Evolutionary conservation across 2,888 invertebrate species (phyloP), one percentile per base, ranked within the genome.

Genomic region (Zygothrica quintamaculata): DNA sequence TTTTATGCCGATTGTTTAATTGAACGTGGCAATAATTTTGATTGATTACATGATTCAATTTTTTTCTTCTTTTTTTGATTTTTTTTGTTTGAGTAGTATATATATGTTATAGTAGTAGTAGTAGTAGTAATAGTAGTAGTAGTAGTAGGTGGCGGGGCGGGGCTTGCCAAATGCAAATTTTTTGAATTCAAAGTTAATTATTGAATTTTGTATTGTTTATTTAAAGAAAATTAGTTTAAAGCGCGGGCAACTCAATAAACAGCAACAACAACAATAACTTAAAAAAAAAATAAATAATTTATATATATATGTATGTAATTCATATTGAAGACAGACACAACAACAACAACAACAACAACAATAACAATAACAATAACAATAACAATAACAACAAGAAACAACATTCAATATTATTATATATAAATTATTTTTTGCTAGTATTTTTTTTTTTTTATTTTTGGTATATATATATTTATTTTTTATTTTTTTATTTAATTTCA

Each of bases 351-450:
- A 58, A 39, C 25, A 43, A 16, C 12, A 56, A 50, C 6, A 12
- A 31, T 8, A 43, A 52, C 15, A 33, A 39, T 12, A 43, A 7
- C 12, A 34, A 34, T n/a, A 34, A 34, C 12, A 34, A 47, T 34
- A 18, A 58, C 50, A 48, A 67, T 47, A 61, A 31, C 25, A 61
- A 60, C 44, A 55, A 52, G 36, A 65, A 88, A 81, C 67, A 77
- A 79, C 86, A 87, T 81, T 84, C 78, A 82, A 77, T 74, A 70
- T 36, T 46, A 18, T 15, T 42, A 22, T 47, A 26, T 31, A 3
- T 22, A n/a, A n/a, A n/a, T n/a, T n/a, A n/a, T n/a, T n/a, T n/a
- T n/a, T n/a, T n/a, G n/a, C n/a, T n/a, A 46, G 18, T 33, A 46
- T 34, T 39, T 46, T 16, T 34, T 8, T 33, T 26, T 26, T 34